Percentiles rank a stretch among this genome's conserved stretches.
Evolutionary conservation across 2,113 vertebrate genomes (phyloP).

Genomic region (Microtus pennsylvanicus): DNA sequence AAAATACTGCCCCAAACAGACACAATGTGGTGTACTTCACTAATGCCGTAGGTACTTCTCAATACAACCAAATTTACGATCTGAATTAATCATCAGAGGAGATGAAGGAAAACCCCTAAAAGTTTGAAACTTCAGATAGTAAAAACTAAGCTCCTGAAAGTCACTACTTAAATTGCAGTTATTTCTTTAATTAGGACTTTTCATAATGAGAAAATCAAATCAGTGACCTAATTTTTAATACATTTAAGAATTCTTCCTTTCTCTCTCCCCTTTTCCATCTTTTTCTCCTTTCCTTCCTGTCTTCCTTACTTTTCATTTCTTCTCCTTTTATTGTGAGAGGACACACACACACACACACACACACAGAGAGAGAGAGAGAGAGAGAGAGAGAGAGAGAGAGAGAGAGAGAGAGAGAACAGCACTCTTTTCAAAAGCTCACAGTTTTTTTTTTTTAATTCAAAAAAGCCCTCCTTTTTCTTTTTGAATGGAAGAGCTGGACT

Average conservation of each 20-base stretch:
- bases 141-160: neutral
- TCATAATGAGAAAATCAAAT: neutral
- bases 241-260: neutral
- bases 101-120: neutral
- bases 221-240: slow-evolving; percentile 12
- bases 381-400: neutral
- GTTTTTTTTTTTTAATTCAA: neutral
- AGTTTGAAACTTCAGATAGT: neutral
- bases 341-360: neutral
- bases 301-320: neutral
- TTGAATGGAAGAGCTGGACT: neutral
- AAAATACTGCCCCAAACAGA: neutral
- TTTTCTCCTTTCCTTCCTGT: neutral
- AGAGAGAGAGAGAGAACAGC: neutral
- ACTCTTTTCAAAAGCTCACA: neutral
- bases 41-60: neutral
- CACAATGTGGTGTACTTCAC: neutral
- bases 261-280: neutral
- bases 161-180: neutral
- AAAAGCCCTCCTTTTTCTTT: neutral
- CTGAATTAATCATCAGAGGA: neutral
- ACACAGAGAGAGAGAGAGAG: neutral
- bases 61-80: neutral
- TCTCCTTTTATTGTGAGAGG: neutral
- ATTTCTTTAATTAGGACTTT: neutral